Conservation (phyloP, 2,888 invertebrate genomes). For the Mimumesa dahlbomi region DNA sequence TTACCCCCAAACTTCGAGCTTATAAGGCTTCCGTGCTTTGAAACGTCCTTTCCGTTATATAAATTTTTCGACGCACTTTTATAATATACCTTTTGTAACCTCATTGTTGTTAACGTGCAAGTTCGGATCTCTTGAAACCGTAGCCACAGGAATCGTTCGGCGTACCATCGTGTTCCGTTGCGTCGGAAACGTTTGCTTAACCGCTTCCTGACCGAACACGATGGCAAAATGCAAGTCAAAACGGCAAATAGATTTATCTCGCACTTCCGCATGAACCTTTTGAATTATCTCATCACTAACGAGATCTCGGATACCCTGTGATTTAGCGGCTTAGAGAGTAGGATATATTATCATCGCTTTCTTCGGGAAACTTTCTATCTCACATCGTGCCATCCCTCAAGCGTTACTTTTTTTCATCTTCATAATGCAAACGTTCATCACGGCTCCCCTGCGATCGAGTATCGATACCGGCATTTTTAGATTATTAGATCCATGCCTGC, state of each 20-base stretch:
- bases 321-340: slow-evolving; percentile 20
- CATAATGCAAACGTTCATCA: too few species aligned
- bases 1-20: slow-evolving; percentile 55
- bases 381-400: slow-evolving; percentile 19
- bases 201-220: slow-evolving; percentile 11
- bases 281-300: slow-evolving; percentile 36
- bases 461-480: too few species aligned
- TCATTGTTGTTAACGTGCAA: slow-evolving; percentile 24
- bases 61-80: not conserved
- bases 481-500: too few species aligned
- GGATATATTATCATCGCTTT: slow-evolving; percentile 32
- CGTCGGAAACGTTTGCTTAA: not conserved
- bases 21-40: slow-evolving; percentile 58
- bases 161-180: slow-evolving; percentile 2
- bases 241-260: slow-evolving; percentile 44
- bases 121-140: slow-evolving; percentile 8
- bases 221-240: slow-evolving; percentile 22
- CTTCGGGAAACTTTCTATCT: slow-evolving; percentile 28
- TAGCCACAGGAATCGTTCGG: not conserved
- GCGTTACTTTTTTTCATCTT: not conserved
- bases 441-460: too few species aligned
- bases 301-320: slow-evolving; percentile 19
- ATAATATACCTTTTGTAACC: not conserved
- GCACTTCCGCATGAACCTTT: slow-evolving; percentile 52
- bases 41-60: slow-evolving; percentile 30